A percentile compares a stretch with the other conserved stretches of the same genome.
Conservation (phyloP, 2,113 vertebrate species). For the Apteryx owenii region DNA sequence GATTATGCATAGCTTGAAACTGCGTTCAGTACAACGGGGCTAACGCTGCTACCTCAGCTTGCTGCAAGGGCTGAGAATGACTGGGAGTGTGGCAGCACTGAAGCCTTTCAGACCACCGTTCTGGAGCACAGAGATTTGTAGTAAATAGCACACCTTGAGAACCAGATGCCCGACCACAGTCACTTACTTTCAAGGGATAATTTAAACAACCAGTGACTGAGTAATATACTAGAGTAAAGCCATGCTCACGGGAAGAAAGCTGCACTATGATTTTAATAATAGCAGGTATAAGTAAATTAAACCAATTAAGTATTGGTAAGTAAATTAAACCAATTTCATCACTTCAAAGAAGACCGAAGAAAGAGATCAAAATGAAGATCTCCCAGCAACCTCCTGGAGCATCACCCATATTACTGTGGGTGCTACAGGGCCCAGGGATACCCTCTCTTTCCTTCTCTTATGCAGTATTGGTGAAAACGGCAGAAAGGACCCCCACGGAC, state of each 20-base stretch:
- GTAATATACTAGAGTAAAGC: background rate
- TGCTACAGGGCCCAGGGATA: background rate
- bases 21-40: background rate
- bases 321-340: background rate
- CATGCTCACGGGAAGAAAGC: background rate
- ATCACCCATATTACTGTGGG: background rate
- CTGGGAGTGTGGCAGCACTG: background rate
- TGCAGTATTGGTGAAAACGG: background rate
- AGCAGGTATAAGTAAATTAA: conserved; percentile 10
- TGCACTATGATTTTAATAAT: conserved; percentile 5
- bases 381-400: background rate
- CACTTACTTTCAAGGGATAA: background rate
- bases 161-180: background rate
- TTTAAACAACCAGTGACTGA: background rate
- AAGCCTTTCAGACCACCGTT: background rate
- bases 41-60: background rate
- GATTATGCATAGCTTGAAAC: background rate
- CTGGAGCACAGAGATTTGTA: conserved; percentile 1
- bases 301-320: background rate
- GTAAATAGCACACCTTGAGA: background rate
- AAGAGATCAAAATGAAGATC: background rate
- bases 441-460: accelerated
- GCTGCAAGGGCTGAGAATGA: background rate
- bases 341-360: background rate
- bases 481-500: background rate